Evolutionary conservation across 2,113 vertebrate genomes (phyloP).

Genomic region (Anseranas semipalmata): DNA sequence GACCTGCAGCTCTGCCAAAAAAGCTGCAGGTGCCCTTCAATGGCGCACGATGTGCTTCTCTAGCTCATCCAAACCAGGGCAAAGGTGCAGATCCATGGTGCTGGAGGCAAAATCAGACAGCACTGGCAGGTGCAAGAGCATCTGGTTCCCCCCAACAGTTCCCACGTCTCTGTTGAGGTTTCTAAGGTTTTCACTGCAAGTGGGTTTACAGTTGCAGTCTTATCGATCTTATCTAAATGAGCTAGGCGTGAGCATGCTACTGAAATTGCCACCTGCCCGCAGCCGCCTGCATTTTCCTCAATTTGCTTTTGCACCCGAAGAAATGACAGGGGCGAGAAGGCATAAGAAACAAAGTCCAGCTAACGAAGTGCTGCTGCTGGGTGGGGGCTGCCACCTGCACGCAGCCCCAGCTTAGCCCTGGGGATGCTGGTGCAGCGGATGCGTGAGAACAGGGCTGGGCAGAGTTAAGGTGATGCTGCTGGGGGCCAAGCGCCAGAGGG

Average conservation of each 20-base stretch:
- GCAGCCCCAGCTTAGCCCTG: neutral
- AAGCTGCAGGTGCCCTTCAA: neutral
- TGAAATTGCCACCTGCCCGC: neutral
- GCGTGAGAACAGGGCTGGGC: neutral
- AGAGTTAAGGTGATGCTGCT: neutral
- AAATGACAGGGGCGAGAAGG: neutral
- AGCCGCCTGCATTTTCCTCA: fast-evolving
- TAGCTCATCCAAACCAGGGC: neutral
- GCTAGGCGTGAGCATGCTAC: fast-evolving
- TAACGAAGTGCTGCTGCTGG: neutral
- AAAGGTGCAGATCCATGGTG: no score
- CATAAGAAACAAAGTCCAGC: neutral
- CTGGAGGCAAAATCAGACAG: no score
- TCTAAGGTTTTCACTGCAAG: neutral
- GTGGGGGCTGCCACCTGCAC: neutral
- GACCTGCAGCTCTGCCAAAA: fast-evolving
- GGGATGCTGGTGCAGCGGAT: no score
- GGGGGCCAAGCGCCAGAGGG: neutral
- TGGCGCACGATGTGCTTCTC: no score
- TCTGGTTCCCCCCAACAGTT: fast-evolving
- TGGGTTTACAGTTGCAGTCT: no score
- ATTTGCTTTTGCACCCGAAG: neutral
- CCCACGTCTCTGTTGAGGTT: no score
- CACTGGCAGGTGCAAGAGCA: fast-evolving
- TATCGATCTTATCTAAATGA: fast-evolving